Base-by-base conservation (phyloP, 2,888 invertebrate genomes). In the Melanotus villosus region DNA sequence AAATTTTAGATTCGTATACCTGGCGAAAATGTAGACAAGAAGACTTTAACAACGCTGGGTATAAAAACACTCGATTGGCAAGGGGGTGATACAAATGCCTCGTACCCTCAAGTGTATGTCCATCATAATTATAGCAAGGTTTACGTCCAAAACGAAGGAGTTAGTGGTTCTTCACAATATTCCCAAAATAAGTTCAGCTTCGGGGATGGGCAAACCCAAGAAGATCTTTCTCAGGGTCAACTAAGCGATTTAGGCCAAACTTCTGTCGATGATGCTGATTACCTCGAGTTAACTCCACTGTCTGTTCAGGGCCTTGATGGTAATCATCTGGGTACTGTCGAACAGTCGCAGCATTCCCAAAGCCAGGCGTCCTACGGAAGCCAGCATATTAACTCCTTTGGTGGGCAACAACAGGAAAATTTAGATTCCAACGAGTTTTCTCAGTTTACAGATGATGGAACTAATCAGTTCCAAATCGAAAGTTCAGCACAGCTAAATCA, bases 81-180 rank as follows among this genome's bases (percentile, higher is more conserved):
- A 72, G 75, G 75, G 23, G 57, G 66, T 14, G 66, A 65, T 3
- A 21, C 32, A 1, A 16, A 58, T 38, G 3, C 3, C 14, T 26
- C 23, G 2, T n/a, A n/a, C n/a, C 2, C 59, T 18, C 70, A 71
- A 21, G 50, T 80, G 1, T 72, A 72, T 23, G 75, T 80, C 1
- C 79, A 82, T 50, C 81, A 82, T 30, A 83, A 82, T 62, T 83
- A 83, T 66, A 83, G 83, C 66, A 81, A 77, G 73, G 82, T 83
- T 0, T 72, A 18, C 73, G 76, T 56, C 16, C 70, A 70, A 74
- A 65, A 63, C 3, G 26, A 72, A 2, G 32, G 5, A 19, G 16
- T 45, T 19, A 9, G 5, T 3, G 21, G 65, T 36, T 70, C 69
- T 47, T 70, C 65, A 10, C 32, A 60, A 19, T 47, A 7, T 18